phyloP scores from a whole-genome alignment of 1,140 invertebrate species.

The Theocolax elegans region DNA sequence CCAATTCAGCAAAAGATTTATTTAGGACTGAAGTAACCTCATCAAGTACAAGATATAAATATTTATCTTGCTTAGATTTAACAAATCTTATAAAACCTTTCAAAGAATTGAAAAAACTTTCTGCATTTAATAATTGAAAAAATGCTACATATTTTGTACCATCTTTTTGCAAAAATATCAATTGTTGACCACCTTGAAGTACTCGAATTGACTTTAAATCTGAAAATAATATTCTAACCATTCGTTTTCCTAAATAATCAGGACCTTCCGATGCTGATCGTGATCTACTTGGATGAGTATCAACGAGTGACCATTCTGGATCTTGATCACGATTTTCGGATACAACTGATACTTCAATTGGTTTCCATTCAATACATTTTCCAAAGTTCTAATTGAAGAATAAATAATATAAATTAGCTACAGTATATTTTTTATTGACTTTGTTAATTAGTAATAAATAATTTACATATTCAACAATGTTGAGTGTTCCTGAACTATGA shows the following conservation, averaged over 20 bases:
- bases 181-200: conserved; percentile 74
- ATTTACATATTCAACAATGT: conserved; percentile 67
- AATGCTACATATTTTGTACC: conserved; percentile 81
- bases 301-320: conserved; percentile 84
- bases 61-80: conserved; percentile 77
- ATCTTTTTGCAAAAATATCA: conserved; percentile 79
- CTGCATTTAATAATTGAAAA: conserved; percentile 87
- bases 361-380: conserved; percentile 82
- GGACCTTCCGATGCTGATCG: conserved; percentile 67
- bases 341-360: conserved; percentile 77
- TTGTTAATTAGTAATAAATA: conserved; percentile 27
- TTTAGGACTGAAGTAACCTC: conserved; percentile 75
- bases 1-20: conserved; percentile 86
- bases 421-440: conserved; percentile 4
- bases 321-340: conserved; percentile 80
- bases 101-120: conserved; percentile 78
- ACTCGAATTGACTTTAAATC: conserved; percentile 77
- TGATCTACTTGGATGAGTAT: conserved; percentile 73
- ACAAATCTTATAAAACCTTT: conserved; percentile 72
- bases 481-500: conserved; percentile 63
- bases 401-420: neutral
- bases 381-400: conserved; percentile 62
- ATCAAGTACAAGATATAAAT: conserved; percentile 75
- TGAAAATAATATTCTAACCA: conserved; percentile 74
- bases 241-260: conserved; percentile 69